Percentiles rank a stretch among this genome's conserved stretches.
Conservation (phyloP, 2,797 vertebrate species). For the Gila robusta region DNA sequence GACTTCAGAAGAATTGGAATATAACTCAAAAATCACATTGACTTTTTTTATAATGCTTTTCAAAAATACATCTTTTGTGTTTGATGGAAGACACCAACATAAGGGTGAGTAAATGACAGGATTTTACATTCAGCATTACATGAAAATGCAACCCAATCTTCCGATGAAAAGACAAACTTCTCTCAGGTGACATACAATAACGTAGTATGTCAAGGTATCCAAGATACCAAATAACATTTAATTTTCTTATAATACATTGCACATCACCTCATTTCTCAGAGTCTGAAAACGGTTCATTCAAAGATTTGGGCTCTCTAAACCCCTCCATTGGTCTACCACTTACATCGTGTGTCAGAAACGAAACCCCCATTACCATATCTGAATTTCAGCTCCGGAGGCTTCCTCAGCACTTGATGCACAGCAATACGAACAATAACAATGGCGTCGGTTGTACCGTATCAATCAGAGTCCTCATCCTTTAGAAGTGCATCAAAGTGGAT, state of each 20-base stretch:
- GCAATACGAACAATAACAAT: neutral
- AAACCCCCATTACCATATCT: neutral
- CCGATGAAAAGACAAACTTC: too few species aligned
- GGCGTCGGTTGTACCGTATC: neutral
- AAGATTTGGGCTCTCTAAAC: neutral
- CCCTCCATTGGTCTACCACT: neutral
- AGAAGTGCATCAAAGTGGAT: neutral
- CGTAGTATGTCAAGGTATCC: too few species aligned
- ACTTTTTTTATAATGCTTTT: neutral
- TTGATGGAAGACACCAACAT: too few species aligned
- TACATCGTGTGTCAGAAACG: neutral
- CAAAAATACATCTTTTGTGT: too few species aligned
- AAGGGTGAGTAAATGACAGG: neutral
- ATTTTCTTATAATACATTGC: too few species aligned
- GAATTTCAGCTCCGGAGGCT: neutral
- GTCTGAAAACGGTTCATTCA: too few species aligned
- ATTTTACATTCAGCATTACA: too few species aligned
- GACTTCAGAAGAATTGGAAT: neutral
- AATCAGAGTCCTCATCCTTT: neutral
- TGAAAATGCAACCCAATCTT: too few species aligned
- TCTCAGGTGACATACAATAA: too few species aligned
- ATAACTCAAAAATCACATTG: neutral
- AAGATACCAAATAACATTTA: too few species aligned
- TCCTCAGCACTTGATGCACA: neutral
- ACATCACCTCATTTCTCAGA: too few species aligned